These are phyloP conservation scores for Homarus americanus DNA, from an alignment of 1,140 invertebrate species.

Conservation along the genomic window DNA sequence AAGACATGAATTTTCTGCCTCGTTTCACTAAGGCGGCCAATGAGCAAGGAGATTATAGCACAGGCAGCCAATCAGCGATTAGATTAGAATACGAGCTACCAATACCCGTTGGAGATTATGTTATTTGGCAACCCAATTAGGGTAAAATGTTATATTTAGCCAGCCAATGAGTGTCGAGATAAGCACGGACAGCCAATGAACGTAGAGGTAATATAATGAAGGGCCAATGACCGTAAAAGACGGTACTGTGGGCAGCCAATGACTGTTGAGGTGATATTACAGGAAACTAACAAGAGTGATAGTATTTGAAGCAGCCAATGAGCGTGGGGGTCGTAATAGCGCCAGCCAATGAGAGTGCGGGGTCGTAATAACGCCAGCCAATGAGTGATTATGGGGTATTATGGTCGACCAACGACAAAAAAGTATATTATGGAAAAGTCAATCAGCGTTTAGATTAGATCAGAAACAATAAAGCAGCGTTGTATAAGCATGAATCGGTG, in stretches of 20 bases:
- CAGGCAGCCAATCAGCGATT: not conserved
- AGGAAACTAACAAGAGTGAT: not conserved
- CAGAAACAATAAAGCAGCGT: no score
- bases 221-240: not conserved
- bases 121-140: no score
- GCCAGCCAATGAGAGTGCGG: no score
- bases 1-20: not conserved
- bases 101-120: no score
- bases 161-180: not conserved
- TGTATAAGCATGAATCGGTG: no score
- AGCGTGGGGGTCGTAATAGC: not conserved
- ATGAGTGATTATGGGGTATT: no score
- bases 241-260: not conserved
- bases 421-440: no score
- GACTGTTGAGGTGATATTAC: no score
- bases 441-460: no score
- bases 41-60: slow-evolving; percentile 4
- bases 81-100: not conserved
- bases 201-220: not conserved
- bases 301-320: not conserved
- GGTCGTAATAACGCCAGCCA: no score
- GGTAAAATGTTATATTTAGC: no score
- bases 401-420: no score
- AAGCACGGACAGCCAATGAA: not conserved
- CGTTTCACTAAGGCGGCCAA: not conserved